A percentile compares a stretch with the other conserved stretches of the same genome.
Evolutionary conservation across 2,113 vertebrate genomes (phyloP).

Genomic region (Rhynchomys soricoides): DNA sequence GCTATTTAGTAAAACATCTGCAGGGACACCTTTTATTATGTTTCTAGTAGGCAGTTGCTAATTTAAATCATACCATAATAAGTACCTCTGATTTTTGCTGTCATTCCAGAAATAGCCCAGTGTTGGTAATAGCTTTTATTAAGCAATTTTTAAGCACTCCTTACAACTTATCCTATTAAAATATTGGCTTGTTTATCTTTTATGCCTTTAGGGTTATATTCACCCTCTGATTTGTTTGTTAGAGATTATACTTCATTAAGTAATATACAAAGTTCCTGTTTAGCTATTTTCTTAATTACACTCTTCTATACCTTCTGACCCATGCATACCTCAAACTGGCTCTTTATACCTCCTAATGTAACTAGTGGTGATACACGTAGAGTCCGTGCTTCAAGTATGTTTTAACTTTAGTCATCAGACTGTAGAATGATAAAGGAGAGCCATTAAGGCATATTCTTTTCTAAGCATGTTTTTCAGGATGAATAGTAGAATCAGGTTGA

Average conservation of each 20-base stretch:
- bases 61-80: background rate
- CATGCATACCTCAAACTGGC: background rate
- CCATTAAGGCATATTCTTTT: background rate
- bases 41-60: constrained; percentile 34
- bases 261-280: background rate
- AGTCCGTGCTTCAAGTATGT: background rate
- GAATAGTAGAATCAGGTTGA: no score
- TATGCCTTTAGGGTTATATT: background rate
- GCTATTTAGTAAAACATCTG: background rate
- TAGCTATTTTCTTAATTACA: constrained; percentile 7
- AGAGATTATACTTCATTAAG: constrained; percentile 19
- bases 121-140: constrained; percentile 41
- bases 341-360: background rate
- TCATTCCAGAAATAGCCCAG: background rate
- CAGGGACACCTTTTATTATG: background rate
- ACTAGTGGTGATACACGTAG: background rate
- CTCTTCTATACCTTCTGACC: background rate
- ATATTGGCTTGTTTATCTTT: constrained; percentile 16
- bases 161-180: constrained; percentile 18
- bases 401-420: background rate
- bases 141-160: constrained; percentile 11
- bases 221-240: constrained; percentile 2
- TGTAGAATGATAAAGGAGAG: background rate
- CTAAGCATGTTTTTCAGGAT: background rate
- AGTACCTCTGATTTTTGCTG: constrained; percentile 43